Percentiles rank a stretch among this genome's conserved stretches.
These are phyloP conservation scores for Lucifuga dentata DNA, from an alignment of 2,113 vertebrate genomes.

Conservation along the genomic window DNA sequence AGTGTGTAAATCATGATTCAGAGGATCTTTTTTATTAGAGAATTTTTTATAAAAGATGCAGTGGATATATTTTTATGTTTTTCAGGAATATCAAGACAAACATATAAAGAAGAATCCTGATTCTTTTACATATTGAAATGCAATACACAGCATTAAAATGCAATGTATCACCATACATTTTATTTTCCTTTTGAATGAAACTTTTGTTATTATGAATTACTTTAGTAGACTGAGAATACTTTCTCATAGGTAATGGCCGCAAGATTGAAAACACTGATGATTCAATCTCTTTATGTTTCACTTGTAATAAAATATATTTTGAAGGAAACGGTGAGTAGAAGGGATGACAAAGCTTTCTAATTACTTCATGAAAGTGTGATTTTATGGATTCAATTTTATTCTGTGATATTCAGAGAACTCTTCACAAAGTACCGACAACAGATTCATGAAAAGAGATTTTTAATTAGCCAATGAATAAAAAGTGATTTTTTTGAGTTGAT, in stretches of 20 bases:
- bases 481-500: slow-evolving; percentile 62
- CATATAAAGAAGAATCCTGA: neutral
- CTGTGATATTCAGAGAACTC: slow-evolving; percentile 60
- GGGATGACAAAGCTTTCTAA: slow-evolving; percentile 50
- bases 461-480: slow-evolving; percentile 71
- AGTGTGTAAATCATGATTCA: slow-evolving; percentile 44
- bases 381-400: slow-evolving; percentile 53
- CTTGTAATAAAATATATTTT: slow-evolving; percentile 38
- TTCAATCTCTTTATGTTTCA: slow-evolving; percentile 24
- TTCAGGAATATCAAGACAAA: neutral
- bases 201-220: slow-evolving; percentile 16
- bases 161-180: no score
- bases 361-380: slow-evolving; percentile 64
- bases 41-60: slow-evolving; percentile 6
- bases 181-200: slow-evolving; percentile 25
- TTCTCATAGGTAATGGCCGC: slow-evolving; percentile 57
- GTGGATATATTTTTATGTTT: neutral
- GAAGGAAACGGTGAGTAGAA: slow-evolving; percentile 55
- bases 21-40: slow-evolving; percentile 21
- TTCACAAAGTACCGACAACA: slow-evolving; percentile 65
- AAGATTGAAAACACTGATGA: slow-evolving; percentile 33
- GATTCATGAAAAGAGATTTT: slow-evolving; percentile 69
- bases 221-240: slow-evolving; percentile 16
- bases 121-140: slow-evolving; percentile 8
- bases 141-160: neutral